A percentile compares a stretch with the other conserved stretches of the same genome.
phyloP scores from a whole-genome alignment of 2,113 vertebrate genomes.

The Tupaia tana region DNA sequence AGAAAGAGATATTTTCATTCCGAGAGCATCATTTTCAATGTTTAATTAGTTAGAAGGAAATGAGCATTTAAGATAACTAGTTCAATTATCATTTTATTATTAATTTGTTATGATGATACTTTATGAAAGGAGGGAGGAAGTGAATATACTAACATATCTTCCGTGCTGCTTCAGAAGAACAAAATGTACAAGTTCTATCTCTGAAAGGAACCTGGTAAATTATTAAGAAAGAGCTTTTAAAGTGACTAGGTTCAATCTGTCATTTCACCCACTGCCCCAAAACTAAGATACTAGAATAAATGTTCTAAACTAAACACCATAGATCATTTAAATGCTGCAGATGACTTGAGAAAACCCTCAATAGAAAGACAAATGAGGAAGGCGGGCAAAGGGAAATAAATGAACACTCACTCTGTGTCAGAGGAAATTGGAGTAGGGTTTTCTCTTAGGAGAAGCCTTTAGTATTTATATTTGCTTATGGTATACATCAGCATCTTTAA shows the following conservation, averaged over 20 bases:
- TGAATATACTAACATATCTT: not conserved
- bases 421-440: conserved; percentile 42
- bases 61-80: not conserved
- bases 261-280: not conserved
- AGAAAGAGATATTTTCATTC: conserved; percentile 50
- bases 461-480: conserved; percentile 65
- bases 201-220: conserved; percentile 40
- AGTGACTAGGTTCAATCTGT: conserved; percentile 46
- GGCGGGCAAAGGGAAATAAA: conserved; percentile 29
- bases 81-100: conserved; percentile 38
- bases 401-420: not conserved
- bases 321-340: conserved; percentile 57
- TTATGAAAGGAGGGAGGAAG: not conserved
- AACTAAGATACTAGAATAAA: conserved; percentile 41
- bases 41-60: conserved; percentile 29
- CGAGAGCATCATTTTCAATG: not conserved
- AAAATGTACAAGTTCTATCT: not conserved
- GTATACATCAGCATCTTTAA: conserved; percentile 42
- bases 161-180: conserved; percentile 9
- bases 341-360: conserved; percentile 46
- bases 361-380: conserved; percentile 44
- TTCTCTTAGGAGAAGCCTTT: not conserved
- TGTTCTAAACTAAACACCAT: conserved; percentile 33
- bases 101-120: not conserved
- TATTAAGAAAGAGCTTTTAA: conserved; percentile 55